A percentile compares a stretch with the other conserved stretches of the same genome.
These are phyloP conservation scores for Menidia menidia DNA, from an alignment of 2,797 vertebrate genomes.

Conservation along the genomic window DNA sequence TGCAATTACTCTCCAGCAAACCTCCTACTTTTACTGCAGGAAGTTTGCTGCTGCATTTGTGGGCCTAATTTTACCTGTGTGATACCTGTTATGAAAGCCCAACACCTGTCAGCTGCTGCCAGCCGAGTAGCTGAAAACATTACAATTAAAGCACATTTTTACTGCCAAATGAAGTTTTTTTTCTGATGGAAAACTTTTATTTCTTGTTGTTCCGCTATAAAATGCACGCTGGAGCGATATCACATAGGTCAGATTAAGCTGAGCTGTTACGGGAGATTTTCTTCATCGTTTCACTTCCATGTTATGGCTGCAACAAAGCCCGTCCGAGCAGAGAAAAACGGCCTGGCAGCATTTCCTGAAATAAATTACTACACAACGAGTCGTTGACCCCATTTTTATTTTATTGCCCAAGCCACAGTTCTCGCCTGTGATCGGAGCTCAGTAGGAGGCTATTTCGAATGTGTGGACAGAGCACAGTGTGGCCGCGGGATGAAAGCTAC, in stretches of 20 bases:
- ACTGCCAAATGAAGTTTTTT: conserved; percentile 17
- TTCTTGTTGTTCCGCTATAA: not conserved
- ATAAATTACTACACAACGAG: conserved; percentile 49
- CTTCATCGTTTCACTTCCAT: conserved; percentile 4
- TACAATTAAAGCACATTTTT: conserved; percentile 15
- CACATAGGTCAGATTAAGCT: no score
- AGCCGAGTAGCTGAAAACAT: conserved; percentile 13
- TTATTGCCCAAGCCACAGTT: conserved; percentile 46
- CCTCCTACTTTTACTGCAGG: conserved; percentile 6
- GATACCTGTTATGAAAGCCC: conserved; percentile 14
- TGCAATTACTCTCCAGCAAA: conserved; percentile 51
- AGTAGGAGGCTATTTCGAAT: conserved; percentile 27
- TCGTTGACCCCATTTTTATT: conserved; percentile 45
- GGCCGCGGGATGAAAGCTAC: conserved; percentile 51
- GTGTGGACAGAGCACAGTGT: conserved; percentile 31
- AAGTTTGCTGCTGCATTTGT: conserved; percentile 27
- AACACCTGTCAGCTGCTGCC: conserved; percentile 31
- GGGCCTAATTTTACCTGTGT: conserved; percentile 45
- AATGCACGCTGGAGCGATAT: not conserved
- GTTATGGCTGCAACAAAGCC: conserved; percentile 11
- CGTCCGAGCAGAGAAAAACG: conserved; percentile 28
- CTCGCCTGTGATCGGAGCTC: conserved; percentile 28
- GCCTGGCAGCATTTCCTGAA: conserved; percentile 33
- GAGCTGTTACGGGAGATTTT: not conserved
- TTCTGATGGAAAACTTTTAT: conserved; percentile 7